phyloP scores from a whole-genome alignment of 2,797 vertebrate species.

The Cuculus canorus region DNA sequence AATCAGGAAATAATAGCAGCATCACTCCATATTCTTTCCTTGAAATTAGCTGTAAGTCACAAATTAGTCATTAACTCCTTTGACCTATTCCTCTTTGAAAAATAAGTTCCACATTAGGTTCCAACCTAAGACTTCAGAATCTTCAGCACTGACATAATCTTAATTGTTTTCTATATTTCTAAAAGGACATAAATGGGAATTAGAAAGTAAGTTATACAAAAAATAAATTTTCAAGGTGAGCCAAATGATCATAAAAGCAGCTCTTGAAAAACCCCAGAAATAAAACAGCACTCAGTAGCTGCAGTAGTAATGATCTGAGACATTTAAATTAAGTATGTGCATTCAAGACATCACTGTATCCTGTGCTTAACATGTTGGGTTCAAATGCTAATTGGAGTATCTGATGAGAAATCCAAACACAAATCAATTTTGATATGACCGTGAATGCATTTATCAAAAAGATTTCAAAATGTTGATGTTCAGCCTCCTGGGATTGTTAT shows the following conservation, averaged over 20 bases:
- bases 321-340: conserved; percentile 44
- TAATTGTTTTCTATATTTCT: conserved; percentile 54
- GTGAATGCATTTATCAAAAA: conserved; percentile 62
- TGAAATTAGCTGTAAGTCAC: conserved; percentile 59
- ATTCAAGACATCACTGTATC: conserved; percentile 22
- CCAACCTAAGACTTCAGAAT: conserved; percentile 58
- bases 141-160: conserved; percentile 57
- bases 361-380: conserved; percentile 39
- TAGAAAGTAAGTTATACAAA: conserved; percentile 32
- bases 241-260: conserved; percentile 31
- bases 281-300: conserved; percentile 7
- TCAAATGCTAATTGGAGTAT: conserved; percentile 65
- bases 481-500: conserved; percentile 65
- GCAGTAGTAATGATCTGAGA: conserved; percentile 30
- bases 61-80: conserved; percentile 69
- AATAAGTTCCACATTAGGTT: conserved; percentile 45
- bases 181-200: conserved; percentile 10
- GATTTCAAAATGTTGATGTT: conserved; percentile 69
- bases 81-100: conserved; percentile 65
- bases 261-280: conserved; percentile 8
- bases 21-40: conserved; percentile 2
- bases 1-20: conserved; percentile 8
- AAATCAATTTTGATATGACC: conserved; percentile 60
- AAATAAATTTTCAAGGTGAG: conserved; percentile 40
- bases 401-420: conserved; percentile 60